Evolutionary conservation across 2,888 invertebrate genomes (phyloP).

Genomic region (Xestia ashworthii): DNA sequence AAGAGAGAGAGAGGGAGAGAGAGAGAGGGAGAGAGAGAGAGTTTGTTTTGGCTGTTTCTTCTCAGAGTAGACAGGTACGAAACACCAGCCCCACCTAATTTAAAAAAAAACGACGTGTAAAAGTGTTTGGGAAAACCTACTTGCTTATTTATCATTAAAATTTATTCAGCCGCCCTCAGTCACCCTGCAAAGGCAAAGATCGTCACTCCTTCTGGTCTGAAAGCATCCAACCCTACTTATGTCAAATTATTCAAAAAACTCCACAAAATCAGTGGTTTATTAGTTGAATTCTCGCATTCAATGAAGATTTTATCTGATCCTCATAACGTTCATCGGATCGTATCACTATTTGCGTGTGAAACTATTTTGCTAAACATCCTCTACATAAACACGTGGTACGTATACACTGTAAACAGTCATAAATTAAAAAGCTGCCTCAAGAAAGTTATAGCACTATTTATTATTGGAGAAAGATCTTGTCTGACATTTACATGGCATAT

Average conservation of each 20-base stretch:
- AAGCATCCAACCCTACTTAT: not conserved
- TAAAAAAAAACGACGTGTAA: too few species aligned
- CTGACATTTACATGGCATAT: conserved; percentile 3
- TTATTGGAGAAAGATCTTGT: conserved; percentile 8
- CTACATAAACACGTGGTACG: not conserved
- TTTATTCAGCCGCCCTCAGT: not conserved
- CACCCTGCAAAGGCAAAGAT: not conserved
- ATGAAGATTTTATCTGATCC: not conserved
- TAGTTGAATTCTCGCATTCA: not conserved
- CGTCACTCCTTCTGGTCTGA: not conserved
- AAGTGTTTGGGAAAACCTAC: too few species aligned
- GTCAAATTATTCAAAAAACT: not conserved
- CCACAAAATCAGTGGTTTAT: not conserved
- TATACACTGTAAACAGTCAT: not conserved
- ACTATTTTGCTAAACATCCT: not conserved
- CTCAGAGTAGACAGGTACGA: too few species aligned
- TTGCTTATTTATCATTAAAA: too few species aligned
- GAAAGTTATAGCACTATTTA: conserved; percentile 11
- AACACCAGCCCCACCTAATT: too few species aligned
- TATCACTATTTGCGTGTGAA: not conserved
- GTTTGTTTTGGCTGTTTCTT: too few species aligned
- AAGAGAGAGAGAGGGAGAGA: too few species aligned
- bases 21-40: too few species aligned
- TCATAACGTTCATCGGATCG: not conserved
- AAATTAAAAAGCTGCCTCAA: conserved; percentile 1